A percentile compares a stretch with the other conserved stretches of the same genome.
phyloP scores from a whole-genome alignment of 2,888 invertebrate genomes.

The Aleiodes testaceus region DNA sequence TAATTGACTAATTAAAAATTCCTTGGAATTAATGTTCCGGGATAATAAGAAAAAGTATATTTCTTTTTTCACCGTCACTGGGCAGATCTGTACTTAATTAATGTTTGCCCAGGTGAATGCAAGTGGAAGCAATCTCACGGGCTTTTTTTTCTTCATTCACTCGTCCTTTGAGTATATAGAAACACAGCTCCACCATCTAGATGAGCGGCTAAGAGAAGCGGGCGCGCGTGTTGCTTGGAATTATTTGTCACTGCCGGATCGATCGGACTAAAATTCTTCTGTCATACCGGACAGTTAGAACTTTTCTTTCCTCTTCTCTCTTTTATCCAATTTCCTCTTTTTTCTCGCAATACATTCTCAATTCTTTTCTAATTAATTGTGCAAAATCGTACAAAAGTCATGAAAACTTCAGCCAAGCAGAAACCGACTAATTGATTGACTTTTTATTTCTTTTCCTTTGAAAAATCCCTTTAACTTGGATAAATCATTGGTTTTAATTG shows the following conservation, averaged over 20 bases:
- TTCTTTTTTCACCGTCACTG: background rate
- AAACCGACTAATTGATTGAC: conserved; percentile 32
- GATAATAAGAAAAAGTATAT: background rate
- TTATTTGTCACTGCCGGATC: conserved; percentile 17
- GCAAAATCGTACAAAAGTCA: conserved; percentile 27
- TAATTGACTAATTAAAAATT: conserved; percentile 22
- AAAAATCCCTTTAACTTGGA: background rate
- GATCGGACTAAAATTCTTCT: conserved; percentile 22
- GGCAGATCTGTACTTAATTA: conserved; percentile 12
- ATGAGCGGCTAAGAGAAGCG: conserved; percentile 18
- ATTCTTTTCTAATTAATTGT: conserved; percentile 23
- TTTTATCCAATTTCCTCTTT: background rate
- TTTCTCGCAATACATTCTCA: conserved; percentile 14
- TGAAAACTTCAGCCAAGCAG: conserved; percentile 21
- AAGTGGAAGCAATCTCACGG: conserved; percentile 17
- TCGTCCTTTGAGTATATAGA: background rate
- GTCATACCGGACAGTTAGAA: conserved; percentile 3
- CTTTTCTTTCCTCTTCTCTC: conserved; percentile 20
- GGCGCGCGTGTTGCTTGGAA: conserved; percentile 32
- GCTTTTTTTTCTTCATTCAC: background rate
- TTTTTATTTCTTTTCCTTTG: conserved; percentile 18
- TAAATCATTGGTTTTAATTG: conserved; percentile 26
- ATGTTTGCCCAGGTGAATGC: conserved; percentile 22
- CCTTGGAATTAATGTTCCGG: background rate
- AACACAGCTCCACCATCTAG: conserved; percentile 1